Evolutionary conservation across 2,797 vertebrate genomes (phyloP).

Genomic region (Rhinoraja longicauda): DNA sequence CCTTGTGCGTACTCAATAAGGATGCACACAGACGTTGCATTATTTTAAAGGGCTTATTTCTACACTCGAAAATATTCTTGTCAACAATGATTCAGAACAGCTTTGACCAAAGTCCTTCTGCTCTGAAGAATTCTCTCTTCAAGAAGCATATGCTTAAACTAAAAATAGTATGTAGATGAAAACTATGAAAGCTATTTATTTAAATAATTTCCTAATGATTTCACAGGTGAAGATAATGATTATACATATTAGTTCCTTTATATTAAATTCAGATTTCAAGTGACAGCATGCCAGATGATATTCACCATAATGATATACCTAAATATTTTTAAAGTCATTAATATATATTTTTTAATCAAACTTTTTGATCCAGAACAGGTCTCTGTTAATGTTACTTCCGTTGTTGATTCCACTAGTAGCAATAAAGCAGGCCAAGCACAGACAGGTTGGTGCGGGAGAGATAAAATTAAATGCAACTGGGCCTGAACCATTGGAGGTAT

Average conservation of each 20-base stretch:
- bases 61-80: slow-evolving; percentile 58
- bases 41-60: slow-evolving; percentile 70
- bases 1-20: slow-evolving; percentile 67
- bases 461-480: no score
- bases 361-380: background rate
- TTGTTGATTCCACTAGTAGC: background rate
- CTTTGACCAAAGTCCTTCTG: slow-evolving; percentile 36
- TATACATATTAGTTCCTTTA: slow-evolving; percentile 11
- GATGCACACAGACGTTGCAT: slow-evolving; percentile 61
- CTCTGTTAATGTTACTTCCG: background rate
- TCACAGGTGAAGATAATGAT: background rate
- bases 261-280: background rate
- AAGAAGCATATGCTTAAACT: background rate
- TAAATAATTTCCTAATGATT: background rate
- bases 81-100: slow-evolving; percentile 35
- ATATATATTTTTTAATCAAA: background rate
- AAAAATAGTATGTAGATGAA: slow-evolving; percentile 15
- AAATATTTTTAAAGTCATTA: background rate
- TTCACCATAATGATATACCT: background rate
- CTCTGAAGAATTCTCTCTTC: background rate
- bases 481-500: no score
- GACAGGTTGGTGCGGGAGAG: no score
- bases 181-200: background rate
- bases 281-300: background rate
- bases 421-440: no score